phyloP scores from a whole-genome alignment of 2,797 vertebrate genomes.

The Gorsachius magnificus region DNA sequence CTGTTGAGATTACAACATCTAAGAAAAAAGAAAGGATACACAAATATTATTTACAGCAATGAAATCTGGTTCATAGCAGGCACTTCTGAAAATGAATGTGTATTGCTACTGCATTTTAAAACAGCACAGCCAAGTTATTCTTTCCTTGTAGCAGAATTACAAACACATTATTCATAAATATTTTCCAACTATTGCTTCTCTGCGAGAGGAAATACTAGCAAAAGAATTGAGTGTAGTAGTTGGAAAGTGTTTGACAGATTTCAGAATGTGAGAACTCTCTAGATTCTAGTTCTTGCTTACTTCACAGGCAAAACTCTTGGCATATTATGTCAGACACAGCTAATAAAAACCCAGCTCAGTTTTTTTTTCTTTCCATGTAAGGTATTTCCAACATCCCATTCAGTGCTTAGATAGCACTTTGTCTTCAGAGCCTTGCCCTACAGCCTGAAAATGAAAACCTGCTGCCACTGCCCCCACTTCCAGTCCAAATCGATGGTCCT shows the following conservation, averaged over 20 bases:
- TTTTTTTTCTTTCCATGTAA: background rate
- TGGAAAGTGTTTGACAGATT: background rate
- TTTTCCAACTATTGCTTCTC: background rate
- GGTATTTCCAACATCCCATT: background rate
- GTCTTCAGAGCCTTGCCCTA: background rate
- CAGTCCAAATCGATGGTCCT: background rate
- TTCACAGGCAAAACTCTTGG: background rate
- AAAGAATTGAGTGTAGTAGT: background rate
- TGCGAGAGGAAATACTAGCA: background rate
- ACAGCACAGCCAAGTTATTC: background rate
- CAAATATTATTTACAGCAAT: background rate
- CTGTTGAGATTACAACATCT: constrained; percentile 98
- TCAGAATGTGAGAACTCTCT: background rate
- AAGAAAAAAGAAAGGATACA: background rate
- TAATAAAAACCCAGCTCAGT: background rate
- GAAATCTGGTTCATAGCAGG: background rate
- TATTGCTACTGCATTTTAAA: background rate
- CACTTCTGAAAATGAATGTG: background rate
- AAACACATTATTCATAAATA: background rate
- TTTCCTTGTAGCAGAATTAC: background rate
- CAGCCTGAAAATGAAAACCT: background rate
- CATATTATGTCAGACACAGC: background rate
- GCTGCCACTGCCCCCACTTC: background rate
- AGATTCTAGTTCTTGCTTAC: background rate
- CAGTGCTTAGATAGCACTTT: too few species aligned